phyloP scores from a whole-genome alignment of 2,888 invertebrate species.

The Dicycla oo region DNA sequence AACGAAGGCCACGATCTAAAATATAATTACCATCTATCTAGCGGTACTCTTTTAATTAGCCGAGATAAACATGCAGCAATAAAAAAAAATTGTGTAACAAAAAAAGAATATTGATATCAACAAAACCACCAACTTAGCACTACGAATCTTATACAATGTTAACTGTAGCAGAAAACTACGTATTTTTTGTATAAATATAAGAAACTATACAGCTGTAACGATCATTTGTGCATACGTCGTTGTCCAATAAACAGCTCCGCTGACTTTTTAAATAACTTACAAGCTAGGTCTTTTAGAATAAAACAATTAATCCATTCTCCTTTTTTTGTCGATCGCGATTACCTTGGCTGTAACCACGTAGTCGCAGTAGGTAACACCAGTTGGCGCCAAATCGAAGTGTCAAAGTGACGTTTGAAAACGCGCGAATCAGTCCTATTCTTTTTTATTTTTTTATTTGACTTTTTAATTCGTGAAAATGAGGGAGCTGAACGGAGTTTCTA shows the following conservation, averaged over 20 bases:
- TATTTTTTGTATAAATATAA: slow-evolving; percentile 73
- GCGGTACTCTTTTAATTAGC: slow-evolving; percentile 34
- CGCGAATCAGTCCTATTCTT: slow-evolving; percentile 74
- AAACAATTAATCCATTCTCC: slow-evolving; percentile 65
- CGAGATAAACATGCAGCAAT: slow-evolving; percentile 35
- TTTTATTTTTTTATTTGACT: slow-evolving; percentile 51
- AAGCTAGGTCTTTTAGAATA: slow-evolving; percentile 50
- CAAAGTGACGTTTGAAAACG: slow-evolving; percentile 86
- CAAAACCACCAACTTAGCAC: slow-evolving; percentile 41
- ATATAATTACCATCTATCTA: slow-evolving; percentile 28
- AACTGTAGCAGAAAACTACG: slow-evolving; percentile 46
- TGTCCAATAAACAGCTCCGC: slow-evolving; percentile 62
- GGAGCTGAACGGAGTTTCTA: slow-evolving; percentile 81
- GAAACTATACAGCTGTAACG: slow-evolving; percentile 40
- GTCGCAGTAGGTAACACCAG: slow-evolving; percentile 69
- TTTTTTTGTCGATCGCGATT: slow-evolving; percentile 73
- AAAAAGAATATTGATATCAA: slow-evolving; percentile 22
- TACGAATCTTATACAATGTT: slow-evolving; percentile 51
- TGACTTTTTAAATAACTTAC: slow-evolving; percentile 51
- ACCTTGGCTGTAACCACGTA: slow-evolving; percentile 80
- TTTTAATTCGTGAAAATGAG: slow-evolving; percentile 78
- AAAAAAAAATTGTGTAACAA: slow-evolving; percentile 44
- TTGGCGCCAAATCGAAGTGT: slow-evolving; percentile 79
- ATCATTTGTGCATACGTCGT: slow-evolving; percentile 66
- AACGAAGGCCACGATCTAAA: slow-evolving; percentile 46